Base-by-base conservation (phyloP, 1,140 invertebrate species). In the Drosophila teissieri region DNA sequence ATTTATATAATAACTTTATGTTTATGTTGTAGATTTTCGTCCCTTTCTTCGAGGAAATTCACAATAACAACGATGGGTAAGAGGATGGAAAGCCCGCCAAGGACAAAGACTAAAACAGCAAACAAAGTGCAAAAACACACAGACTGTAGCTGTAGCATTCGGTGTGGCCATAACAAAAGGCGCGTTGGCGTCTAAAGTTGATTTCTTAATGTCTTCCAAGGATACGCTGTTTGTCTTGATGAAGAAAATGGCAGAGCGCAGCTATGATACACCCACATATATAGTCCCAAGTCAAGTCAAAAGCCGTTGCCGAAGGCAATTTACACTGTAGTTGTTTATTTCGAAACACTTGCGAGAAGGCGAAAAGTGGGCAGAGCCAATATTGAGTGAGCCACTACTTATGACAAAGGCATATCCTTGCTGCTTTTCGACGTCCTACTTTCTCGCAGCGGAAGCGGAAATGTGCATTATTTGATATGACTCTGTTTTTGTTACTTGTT, bases 1-100 rank as follows among this genome's bases (percentile, higher is more conserved):
- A 86, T 86, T 86, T 86, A 86, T 86, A 83, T 83, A 86, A 86
- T 86, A 86, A 86, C 80, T 86, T 86, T 79, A 88, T 86, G 83
- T 86, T 86, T 88, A 73, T 83, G 80, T 89, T 89, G 83, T 88
- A 82, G 82, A 74, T 86, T 78, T 86, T 78, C 54, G 72, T 57
- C 52, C 39, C 22, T 19, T 56, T 34, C 37, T 61, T 56, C 48
- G 31, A 15, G 12, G 17, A n/a, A 53, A 46, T 57, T 65, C 54
- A 65, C 64, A 68, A 68, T 68, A 68, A 65, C 64, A 68, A 31
- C 31, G 31, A 8, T 3, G 31, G 31, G 31, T 31, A 2, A 2
- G 61, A 12, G 42, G 36, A 49, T 14, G 31, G 67, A 34, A 64
- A 73, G 74, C 61, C 64, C 72, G 68, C 81, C 74, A 69, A 63